Percentiles rank a stretch among this genome's conserved stretches.
These are phyloP conservation scores for Psix sp. DNA, from an alignment of 1,140 invertebrate species.

Conservation along the genomic window DNA sequence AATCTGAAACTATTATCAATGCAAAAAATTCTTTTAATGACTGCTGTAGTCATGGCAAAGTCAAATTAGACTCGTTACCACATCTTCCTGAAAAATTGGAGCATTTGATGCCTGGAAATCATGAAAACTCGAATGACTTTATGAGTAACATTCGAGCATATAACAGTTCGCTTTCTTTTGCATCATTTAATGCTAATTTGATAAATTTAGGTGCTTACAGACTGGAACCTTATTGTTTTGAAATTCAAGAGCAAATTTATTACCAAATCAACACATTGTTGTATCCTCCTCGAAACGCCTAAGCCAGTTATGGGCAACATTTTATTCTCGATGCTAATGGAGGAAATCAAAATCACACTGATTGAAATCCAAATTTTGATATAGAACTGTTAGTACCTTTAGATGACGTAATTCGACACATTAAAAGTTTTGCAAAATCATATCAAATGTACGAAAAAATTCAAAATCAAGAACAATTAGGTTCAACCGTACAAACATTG, in stretches of 20 bases:
- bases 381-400: too few species aligned
- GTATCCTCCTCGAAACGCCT: too few species aligned
- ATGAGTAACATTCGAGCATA: background rate
- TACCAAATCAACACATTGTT: too few species aligned
- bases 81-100: background rate
- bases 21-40: slow-evolving; percentile 3
- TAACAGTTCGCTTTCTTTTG: slow-evolving; percentile 4
- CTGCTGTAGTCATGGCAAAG: slow-evolving; percentile 1
- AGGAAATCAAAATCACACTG: too few species aligned
- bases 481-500: too few species aligned
- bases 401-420: too few species aligned
- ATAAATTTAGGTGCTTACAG: background rate
- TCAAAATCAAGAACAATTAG: too few species aligned
- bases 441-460: too few species aligned
- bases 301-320: too few species aligned
- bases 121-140: background rate
- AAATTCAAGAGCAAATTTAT: background rate
- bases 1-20: background rate
- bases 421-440: too few species aligned
- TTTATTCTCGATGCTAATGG: too few species aligned
- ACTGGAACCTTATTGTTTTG: background rate
- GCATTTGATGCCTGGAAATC: background rate
- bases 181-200: slow-evolving; percentile 3
- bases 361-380: too few species aligned
- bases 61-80: slow-evolving; percentile 1